These are phyloP conservation scores for pig (Sus scrofa) DNA, from an alignment of 2,113 vertebrate genomes.

Conservation along the genomic window T2T-Sscrofa CM000817.6:7106001-7106500, in stretches of 20 bases:
- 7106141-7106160: constrained; percentile 28
- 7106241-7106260: not conserved
- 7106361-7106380: not conserved
- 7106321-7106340: not conserved
- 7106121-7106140: not conserved
- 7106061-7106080: constrained; percentile 57
- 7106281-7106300: not conserved
- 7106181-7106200: not conserved
- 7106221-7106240: not conserved
- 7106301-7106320: not conserved
- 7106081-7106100: constrained; percentile 20
- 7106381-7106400: not conserved
- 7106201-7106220: constrained; percentile 28
- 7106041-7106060: constrained; percentile 55
- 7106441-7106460: not conserved
- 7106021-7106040: constrained; percentile 39
- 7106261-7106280: not conserved
- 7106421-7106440: not conserved
- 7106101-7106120: constrained; percentile 54
- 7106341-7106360: not conserved
- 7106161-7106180: not conserved
- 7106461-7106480: not conserved
- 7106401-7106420: not conserved
- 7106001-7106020: constrained; percentile 72
- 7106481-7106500: not conserved